These are phyloP conservation scores for Sphecodes monilicornis DNA, from an alignment of 2,888 invertebrate species.

Conservation along the genomic window DNA sequence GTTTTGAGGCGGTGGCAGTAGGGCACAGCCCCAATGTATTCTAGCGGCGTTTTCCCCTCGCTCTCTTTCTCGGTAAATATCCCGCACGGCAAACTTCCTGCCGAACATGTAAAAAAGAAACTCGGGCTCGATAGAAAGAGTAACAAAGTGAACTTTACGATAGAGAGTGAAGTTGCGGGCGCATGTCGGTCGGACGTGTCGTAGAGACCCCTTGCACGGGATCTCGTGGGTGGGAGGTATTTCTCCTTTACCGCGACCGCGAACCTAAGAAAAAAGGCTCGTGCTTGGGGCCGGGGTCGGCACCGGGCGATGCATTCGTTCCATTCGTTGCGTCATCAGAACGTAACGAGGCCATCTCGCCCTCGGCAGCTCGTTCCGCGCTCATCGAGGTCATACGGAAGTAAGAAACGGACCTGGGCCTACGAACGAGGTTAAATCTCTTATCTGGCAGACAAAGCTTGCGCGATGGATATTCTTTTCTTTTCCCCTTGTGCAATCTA, in stretches of 20 bases:
- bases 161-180: neutral
- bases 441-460: constrained; percentile 59
- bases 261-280: constrained; percentile 1
- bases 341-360: constrained; percentile 64
- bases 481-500: constrained; percentile 22
- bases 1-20: neutral
- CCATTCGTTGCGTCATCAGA: constrained; percentile 53
- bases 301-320: constrained; percentile 1
- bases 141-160: constrained; percentile 4
- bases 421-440: constrained; percentile 64
- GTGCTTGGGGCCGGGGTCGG: neutral
- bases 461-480: constrained; percentile 30
- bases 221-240: constrained; percentile 9
- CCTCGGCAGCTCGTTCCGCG: constrained; percentile 55
- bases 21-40: neutral
- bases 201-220: neutral
- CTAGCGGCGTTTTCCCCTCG: neutral
- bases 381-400: constrained; percentile 65
- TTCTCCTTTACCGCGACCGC: neutral
- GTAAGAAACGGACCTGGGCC: constrained; percentile 58
- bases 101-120: constrained; percentile 5
- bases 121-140: constrained; percentile 3
- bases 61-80: neutral
- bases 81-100: neutral
- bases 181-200: constrained; percentile 2